Conservation (phyloP, 1,140 invertebrate genomes). For the Pseudomyrmex dendroicus region DNA sequence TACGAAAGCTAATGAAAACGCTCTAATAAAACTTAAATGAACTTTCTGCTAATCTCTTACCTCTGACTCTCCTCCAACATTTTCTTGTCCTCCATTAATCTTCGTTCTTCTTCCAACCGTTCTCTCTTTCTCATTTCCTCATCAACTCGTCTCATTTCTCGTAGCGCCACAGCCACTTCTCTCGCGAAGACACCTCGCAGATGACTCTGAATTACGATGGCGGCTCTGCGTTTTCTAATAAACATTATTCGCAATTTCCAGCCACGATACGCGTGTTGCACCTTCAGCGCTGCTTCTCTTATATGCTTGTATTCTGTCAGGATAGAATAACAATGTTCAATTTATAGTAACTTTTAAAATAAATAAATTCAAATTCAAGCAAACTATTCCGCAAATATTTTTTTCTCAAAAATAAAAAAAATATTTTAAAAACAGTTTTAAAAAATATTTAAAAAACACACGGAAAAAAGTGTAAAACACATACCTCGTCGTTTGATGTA, state of each 20-base stretch:
- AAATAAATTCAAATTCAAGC: conserved; percentile 6
- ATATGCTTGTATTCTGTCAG: conserved; percentile 88
- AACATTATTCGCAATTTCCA: conserved; percentile 94
- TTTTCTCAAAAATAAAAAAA: not conserved
- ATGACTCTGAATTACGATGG: conserved; percentile 95
- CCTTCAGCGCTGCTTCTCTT: conserved; percentile 90
- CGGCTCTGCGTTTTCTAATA: conserved; percentile 92
- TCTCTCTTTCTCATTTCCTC: conserved; percentile 94
- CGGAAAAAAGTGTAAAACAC: not conserved
- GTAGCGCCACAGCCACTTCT: conserved; percentile 92
- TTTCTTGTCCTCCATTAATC: conserved; percentile 85
- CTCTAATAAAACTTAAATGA: not conserved
- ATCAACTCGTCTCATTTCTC: conserved; percentile 96
- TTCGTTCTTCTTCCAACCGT: conserved; percentile 89
- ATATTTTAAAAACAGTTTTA: not conserved
- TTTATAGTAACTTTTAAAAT: not conserved
- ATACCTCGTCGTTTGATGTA: conserved; percentile 88
- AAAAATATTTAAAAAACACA: not conserved
- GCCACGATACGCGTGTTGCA: conserved; percentile 95
- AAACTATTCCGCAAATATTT: too few species aligned
- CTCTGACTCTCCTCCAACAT: conserved; percentile 85
- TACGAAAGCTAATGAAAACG: not conserved
- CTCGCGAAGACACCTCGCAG: conserved; percentile 95
- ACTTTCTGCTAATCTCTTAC: conserved; percentile 81
- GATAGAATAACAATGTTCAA: conserved; percentile 33